A percentile compares a stretch with the other conserved stretches of the same genome.
phyloP scores from a whole-genome alignment of 2,888 invertebrate species.

The Amphipoea oculea region DNA sequence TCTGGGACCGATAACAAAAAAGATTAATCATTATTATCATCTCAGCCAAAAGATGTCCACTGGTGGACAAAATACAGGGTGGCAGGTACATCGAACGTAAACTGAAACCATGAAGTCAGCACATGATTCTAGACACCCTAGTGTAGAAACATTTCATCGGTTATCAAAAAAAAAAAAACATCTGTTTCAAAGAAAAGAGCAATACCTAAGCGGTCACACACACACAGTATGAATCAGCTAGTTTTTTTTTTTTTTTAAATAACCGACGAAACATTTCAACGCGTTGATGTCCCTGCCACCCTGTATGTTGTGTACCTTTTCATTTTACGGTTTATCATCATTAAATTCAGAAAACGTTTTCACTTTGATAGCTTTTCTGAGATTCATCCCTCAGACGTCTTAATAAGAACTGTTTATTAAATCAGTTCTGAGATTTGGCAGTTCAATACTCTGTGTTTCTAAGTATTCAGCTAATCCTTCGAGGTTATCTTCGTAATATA shows the following conservation, averaged over 20 bases:
- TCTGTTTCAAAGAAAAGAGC: neutral
- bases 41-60: neutral
- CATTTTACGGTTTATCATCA: neutral
- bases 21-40: neutral
- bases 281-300: neutral
- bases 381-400: neutral
- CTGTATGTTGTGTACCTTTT: neutral
- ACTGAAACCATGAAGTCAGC: neutral
- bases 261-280: neutral
- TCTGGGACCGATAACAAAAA: neutral
- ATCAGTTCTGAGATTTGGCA: slow-evolving; percentile 19
- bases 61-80: neutral
- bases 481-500: slow-evolving; percentile 53
- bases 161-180: too few species aligned
- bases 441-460: slow-evolving; percentile 30
- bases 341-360: neutral
- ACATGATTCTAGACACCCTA: neutral
- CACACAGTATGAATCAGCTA: neutral
- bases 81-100: neutral
- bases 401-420: slow-evolving; percentile 1
- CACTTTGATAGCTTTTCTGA: neutral
- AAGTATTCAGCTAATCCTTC: slow-evolving; percentile 50
- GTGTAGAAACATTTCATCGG: neutral
- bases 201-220: neutral
- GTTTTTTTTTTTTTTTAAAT: neutral